phyloP scores from a whole-genome alignment of 2,888 invertebrate genomes.

The Agrenia bidenticulata region DNA sequence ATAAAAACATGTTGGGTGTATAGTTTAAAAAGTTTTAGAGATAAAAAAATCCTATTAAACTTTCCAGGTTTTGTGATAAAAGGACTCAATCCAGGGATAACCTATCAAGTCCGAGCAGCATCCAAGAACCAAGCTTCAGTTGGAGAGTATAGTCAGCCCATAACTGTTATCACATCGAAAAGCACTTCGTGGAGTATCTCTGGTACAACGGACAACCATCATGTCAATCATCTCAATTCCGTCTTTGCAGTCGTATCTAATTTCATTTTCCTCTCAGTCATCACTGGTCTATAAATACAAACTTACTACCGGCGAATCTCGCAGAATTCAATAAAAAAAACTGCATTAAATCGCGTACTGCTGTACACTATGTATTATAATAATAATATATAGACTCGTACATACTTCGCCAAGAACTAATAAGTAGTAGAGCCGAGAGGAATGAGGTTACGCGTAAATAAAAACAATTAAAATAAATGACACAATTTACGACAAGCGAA shows the following conservation, averaged over 20 bases:
- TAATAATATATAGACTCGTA: too few species aligned
- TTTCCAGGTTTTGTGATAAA: slow-evolving; percentile 48
- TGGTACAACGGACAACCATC: slow-evolving; percentile 28
- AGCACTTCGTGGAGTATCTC: slow-evolving; percentile 41
- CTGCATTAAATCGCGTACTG: too few species aligned
- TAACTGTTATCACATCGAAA: slow-evolving; percentile 43
- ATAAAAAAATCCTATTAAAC: not conserved
- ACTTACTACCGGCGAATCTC: not conserved
- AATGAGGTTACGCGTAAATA: too few species aligned
- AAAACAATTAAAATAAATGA: too few species aligned
- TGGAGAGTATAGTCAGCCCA: slow-evolving; percentile 50
- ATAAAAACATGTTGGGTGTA: too few species aligned
- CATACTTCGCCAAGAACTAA: too few species aligned
- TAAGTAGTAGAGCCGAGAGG: too few species aligned
- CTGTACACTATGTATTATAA: too few species aligned
- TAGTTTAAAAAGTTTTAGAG: too few species aligned
- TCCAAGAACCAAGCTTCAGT: slow-evolving; percentile 50
- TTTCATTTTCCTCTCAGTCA: slow-evolving; percentile 38
- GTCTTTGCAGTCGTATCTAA: slow-evolving; percentile 41
- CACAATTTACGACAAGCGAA: too few species aligned
- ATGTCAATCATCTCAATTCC: slow-evolving; percentile 37
- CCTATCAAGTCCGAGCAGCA: slow-evolving; percentile 50
- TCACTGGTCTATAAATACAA: slow-evolving; percentile 27
- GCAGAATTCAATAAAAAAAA: not conserved
- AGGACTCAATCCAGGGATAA: slow-evolving; percentile 50